A percentile compares a stretch with the other conserved stretches of the same genome.
Conservation (phyloP, 2,797 vertebrate species). For the Hipposideros larvatus region DNA sequence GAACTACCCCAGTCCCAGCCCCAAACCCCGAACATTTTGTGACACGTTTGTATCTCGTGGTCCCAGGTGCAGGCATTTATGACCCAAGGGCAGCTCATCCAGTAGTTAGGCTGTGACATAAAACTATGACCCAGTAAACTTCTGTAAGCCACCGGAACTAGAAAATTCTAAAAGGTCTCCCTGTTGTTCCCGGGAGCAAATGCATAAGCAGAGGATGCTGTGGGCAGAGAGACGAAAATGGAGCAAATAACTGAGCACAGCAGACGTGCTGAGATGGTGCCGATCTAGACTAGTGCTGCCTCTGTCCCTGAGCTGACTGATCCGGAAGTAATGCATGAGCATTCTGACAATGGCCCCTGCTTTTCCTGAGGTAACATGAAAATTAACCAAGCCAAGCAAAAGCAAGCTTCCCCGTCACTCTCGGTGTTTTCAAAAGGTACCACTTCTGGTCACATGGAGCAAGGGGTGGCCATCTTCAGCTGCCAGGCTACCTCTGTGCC, state of each 20-base stretch:
- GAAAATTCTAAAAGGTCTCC: not conserved
- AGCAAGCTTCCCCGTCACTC: not conserved
- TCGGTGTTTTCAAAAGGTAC: not conserved
- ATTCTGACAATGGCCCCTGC: not conserved
- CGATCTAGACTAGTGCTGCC: not conserved
- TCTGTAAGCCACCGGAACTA: not conserved
- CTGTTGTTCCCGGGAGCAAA: not conserved
- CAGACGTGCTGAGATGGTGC: not conserved
- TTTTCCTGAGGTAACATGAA: not conserved
- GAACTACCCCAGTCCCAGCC: not conserved
- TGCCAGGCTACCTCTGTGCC: fast-evolving
- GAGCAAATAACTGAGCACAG: not conserved
- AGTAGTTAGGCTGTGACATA: not conserved
- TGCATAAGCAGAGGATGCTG: not conserved
- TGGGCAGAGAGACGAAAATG: not conserved
- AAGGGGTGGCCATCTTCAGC: not conserved
- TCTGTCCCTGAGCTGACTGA: not conserved
- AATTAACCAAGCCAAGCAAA: not conserved
- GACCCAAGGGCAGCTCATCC: not conserved
- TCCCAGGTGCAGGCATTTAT: not conserved
- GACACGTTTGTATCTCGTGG: not conserved
- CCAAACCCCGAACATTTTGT: not conserved
- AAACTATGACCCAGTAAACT: not conserved
- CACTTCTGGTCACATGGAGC: fast-evolving
- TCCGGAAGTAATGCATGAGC: not conserved